A percentile compares a stretch with the other conserved stretches of the same genome.
Evolutionary conservation across 2,797 vertebrate genomes (phyloP).

Genomic region (Xerus rutilus): DNA sequence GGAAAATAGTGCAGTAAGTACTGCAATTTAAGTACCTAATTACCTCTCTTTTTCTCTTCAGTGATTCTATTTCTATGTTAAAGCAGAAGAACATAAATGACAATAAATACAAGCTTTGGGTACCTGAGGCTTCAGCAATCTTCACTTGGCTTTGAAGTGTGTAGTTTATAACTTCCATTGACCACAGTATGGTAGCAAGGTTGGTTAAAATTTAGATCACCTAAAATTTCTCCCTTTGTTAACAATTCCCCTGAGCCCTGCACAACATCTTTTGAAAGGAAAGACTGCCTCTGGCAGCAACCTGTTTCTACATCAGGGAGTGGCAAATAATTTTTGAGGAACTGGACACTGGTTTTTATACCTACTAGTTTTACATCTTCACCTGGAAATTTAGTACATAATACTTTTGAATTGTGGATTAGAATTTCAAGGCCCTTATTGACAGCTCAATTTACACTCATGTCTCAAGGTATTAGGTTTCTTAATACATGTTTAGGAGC

Average conservation of each 20-base stretch:
- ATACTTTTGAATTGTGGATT: neutral
- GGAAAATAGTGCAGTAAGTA: neutral
- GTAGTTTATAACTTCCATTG: neutral
- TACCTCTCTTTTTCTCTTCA: neutral
- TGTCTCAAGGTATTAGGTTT: neutral
- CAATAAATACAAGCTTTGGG: neutral
- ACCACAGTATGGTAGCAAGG: neutral
- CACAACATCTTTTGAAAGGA: conserved; percentile 31
- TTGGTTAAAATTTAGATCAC: conserved; percentile 46
- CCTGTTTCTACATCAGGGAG: neutral
- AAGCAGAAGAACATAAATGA: conserved; percentile 31
- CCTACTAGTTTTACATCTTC: conserved; percentile 16
- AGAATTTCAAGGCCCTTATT: neutral
- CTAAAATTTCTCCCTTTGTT: conserved; percentile 16
- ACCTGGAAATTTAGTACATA: conserved; percentile 10
- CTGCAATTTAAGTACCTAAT: conserved; percentile 32
- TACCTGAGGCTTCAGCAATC: neutral
- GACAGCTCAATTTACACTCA: neutral
- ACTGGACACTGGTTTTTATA: neutral
- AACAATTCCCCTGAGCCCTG: neutral
- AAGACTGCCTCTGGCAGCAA: neutral
- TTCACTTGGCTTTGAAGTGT: conserved; percentile 21
- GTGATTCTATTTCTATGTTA: conserved; percentile 52
- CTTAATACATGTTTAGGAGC: neutral
- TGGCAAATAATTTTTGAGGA: neutral